phyloP scores from a whole-genome alignment of 2,113 vertebrate species.

The Solenodon paradoxus region DNA sequence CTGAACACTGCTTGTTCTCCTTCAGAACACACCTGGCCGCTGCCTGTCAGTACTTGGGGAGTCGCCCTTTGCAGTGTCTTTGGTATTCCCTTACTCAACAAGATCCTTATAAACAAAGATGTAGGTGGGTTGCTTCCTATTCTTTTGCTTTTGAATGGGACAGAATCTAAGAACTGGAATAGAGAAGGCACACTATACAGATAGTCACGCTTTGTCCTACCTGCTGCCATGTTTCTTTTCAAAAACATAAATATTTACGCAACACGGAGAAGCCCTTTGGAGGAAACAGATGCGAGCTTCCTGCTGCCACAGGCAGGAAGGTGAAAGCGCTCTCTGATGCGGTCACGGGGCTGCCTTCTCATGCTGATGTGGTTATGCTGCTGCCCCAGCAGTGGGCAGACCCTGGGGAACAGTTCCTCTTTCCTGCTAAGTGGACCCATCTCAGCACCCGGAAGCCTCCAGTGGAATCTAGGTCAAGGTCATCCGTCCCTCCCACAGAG shows the following conservation, averaged over 20 bases:
- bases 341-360: background rate
- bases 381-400: background rate
- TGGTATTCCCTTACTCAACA: background rate
- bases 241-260: background rate
- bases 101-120: background rate
- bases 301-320: background rate
- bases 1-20: background rate
- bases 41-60: too few relatives aligned
- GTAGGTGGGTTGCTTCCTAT: background rate
- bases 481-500: background rate
- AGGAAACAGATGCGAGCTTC: background rate
- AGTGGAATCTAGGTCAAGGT: background rate
- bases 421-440: background rate
- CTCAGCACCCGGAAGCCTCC: background rate
- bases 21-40: background rate
- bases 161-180: background rate
- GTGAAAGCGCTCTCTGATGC: background rate
- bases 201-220: background rate
- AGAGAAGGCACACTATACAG: background rate
- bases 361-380: background rate
- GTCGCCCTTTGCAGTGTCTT: too few relatives aligned
- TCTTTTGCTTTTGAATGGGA: background rate
- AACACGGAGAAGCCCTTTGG: background rate
- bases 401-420: too few relatives aligned
- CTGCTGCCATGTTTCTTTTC: background rate